These are phyloP conservation scores for Ranitomeya imitator DNA, from an alignment of 2,113 vertebrate genomes.

Conservation along the genomic window DNA sequence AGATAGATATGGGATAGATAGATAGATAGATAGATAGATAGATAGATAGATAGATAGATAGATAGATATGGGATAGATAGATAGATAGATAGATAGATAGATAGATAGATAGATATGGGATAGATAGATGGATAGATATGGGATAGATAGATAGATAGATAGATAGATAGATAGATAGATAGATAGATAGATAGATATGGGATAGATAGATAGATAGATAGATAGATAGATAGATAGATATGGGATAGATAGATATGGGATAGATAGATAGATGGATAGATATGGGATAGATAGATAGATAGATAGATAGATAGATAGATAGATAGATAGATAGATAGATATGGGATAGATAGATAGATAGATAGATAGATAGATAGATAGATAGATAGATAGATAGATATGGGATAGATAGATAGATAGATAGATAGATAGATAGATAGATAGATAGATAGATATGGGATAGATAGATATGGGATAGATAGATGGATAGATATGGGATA, in stretches of 20 bases:
- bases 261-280: background rate
- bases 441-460: background rate
- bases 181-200: no score
- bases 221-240: background rate
- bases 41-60: no score
- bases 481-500: background rate
- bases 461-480: background rate
- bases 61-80: no score
- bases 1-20: background rate
- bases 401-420: background rate
- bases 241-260: background rate
- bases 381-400: background rate
- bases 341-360: background rate
- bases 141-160: no score
- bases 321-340: background rate
- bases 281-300: background rate
- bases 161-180: no score
- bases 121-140: no score
- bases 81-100: no score
- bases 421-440: background rate
- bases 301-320: background rate
- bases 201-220: background rate
- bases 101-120: no score
- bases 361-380: background rate
- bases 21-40: background rate